Evolutionary conservation across 2,113 vertebrate genomes (phyloP).

Genomic region (Rhagologus leucostigma): DNA sequence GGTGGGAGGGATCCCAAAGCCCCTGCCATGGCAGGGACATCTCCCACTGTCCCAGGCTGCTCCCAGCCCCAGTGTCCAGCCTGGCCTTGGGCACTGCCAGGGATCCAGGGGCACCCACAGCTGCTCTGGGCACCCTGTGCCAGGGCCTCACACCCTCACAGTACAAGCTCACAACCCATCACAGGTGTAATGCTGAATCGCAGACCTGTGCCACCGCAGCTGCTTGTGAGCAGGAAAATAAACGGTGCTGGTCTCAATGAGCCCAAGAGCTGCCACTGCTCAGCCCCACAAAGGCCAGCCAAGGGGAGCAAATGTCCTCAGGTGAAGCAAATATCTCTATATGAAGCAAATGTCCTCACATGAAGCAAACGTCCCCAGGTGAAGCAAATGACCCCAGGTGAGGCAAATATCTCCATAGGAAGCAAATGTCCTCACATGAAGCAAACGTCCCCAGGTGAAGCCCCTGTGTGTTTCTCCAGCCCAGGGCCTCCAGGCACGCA

Average conservation of each 20-base stretch:
- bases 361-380: background rate
- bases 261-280: background rate
- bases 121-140: background rate
- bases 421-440: background rate
- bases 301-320: background rate
- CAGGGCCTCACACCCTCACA: background rate
- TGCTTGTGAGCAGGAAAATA: background rate
- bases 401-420: too few species aligned
- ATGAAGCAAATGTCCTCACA: background rate
- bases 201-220: background rate
- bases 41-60: background rate
- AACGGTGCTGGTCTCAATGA: background rate
- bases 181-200: background rate
- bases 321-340: background rate
- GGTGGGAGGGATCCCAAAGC: fast-evolving
- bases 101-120: background rate
- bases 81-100: background rate
- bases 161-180: background rate
- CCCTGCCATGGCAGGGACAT: background rate
- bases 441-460: background rate
- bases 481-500: background rate
- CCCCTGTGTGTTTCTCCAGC: background rate
- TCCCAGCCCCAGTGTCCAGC: background rate
- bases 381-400: background rate
- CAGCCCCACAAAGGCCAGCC: background rate